phyloP scores from a whole-genome alignment of 2,888 invertebrate genomes.

The Asteroscopus sphinx region DNA sequence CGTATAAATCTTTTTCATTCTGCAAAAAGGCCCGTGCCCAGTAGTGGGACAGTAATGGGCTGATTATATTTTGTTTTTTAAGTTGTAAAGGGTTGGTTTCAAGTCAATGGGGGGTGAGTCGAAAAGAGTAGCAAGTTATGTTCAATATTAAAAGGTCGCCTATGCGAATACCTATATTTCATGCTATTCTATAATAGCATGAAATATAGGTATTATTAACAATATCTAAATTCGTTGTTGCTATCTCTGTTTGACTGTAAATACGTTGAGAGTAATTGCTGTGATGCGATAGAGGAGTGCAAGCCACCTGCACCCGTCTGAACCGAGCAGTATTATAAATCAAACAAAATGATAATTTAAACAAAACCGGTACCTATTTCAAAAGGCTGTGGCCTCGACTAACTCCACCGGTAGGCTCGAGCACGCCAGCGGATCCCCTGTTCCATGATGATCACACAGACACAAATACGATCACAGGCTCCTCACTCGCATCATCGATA shows the following conservation, averaged over 20 bases:
- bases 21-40: no score
- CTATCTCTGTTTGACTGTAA: constrained; percentile 40
- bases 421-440: constrained; percentile 79
- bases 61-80: no score
- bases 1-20: no score
- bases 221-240: constrained; percentile 19
- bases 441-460: constrained; percentile 76
- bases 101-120: no score
- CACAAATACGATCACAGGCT: constrained; percentile 61
- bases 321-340: constrained; percentile 79
- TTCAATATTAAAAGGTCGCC: not conserved
- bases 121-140: no score
- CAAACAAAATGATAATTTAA: constrained; percentile 88
- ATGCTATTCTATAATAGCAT: no score
- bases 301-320: constrained; percentile 72
- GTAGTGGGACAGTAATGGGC: no score
- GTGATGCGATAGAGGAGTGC: constrained; percentile 59
- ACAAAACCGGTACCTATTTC: constrained; percentile 89
- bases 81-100: no score
- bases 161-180: no score
- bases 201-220: constrained; percentile 11
- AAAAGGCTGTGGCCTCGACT: constrained; percentile 85
- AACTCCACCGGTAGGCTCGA: constrained; percentile 79
- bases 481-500: constrained; percentile 70
- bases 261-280: constrained; percentile 43